A percentile compares a stretch with the other conserved stretches of the same genome.
phyloP scores from a whole-genome alignment of 53 echinoderm and acorn worm genomes.

The Glandiceps talaboti region DNA sequence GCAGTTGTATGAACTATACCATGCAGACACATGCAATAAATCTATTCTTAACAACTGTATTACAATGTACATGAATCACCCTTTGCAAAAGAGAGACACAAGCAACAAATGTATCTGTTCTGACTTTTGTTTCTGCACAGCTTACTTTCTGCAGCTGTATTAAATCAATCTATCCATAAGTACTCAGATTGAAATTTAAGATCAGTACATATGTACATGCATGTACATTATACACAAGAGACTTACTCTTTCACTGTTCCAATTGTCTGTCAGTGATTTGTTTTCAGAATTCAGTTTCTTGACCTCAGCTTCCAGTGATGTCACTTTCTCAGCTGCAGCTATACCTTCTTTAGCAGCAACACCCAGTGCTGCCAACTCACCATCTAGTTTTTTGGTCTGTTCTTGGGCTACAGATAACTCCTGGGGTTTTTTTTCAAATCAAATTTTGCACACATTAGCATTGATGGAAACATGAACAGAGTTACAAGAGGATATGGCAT shows the following conservation, averaged over 20 bases:
- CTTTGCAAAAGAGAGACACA: too few relatives aligned
- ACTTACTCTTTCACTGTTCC: slow-evolving; percentile 95
- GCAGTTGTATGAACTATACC: too few relatives aligned
- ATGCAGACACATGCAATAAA: neutral
- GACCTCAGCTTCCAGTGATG: slow-evolving; percentile 40
- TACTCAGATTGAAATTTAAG: too few relatives aligned
- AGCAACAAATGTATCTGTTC: too few relatives aligned
- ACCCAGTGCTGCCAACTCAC: slow-evolving; percentile 67
- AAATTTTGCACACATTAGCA: too few relatives aligned
- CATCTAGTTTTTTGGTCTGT: slow-evolving; percentile 53
- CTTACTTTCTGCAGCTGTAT: neutral
- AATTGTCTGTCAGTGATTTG: slow-evolving; percentile 74
- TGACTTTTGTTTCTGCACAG: too few relatives aligned
- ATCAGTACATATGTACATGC: too few relatives aligned
- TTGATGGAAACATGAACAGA: too few relatives aligned
- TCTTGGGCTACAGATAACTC: slow-evolving; percentile 42
- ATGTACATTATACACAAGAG: neutral
- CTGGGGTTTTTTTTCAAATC: too few relatives aligned
- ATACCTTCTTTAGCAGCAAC: slow-evolving; percentile 83
- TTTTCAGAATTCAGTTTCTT: slow-evolving; percentile 63
- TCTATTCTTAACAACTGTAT: neutral
- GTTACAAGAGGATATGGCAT: too few relatives aligned
- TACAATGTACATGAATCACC: too few relatives aligned
- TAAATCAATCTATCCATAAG: too few relatives aligned
- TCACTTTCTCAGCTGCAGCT: slow-evolving; percentile 77